These are phyloP conservation scores for Ptilodon capucinus DNA, from an alignment of 2,888 invertebrate genomes.

Conservation along the genomic window DNA sequence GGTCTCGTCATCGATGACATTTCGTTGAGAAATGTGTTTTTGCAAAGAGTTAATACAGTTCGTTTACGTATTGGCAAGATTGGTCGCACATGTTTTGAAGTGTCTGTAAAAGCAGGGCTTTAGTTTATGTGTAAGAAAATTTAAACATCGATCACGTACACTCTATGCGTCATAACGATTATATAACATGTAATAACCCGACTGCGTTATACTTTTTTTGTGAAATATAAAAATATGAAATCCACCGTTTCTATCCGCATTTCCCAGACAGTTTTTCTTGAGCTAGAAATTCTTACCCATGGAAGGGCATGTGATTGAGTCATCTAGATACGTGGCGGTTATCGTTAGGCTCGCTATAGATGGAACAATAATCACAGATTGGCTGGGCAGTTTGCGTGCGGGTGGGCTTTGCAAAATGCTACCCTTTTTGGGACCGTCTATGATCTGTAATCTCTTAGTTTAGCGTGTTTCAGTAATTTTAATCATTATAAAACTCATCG, in stretches of 20 bases:
- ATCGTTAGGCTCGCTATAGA: slow-evolving; percentile 24
- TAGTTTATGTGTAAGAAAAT: neutral
- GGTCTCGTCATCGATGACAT: no score
- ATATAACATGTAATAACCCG: slow-evolving; percentile 33
- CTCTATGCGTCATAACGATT: slow-evolving; percentile 26
- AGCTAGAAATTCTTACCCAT: slow-evolving; percentile 44
- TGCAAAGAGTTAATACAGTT: no score
- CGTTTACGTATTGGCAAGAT: no score
- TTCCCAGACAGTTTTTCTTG: slow-evolving; percentile 45
- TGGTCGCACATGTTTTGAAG: no score
- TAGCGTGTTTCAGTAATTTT: no score
- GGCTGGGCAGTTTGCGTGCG: neutral
- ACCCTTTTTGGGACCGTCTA: no score
- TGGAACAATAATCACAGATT: slow-evolving; percentile 4
- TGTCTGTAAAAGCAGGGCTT: no score
- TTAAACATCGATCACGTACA: slow-evolving; percentile 1
- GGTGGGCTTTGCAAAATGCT: no score
- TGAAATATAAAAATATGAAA: slow-evolving; percentile 51
- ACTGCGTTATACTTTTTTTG: slow-evolving; percentile 33
- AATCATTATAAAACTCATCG: no score
- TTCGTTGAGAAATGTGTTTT: no score
- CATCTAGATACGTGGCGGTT: slow-evolving; percentile 43
- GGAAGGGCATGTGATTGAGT: slow-evolving; percentile 63
- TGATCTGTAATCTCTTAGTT: no score
- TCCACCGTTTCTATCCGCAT: slow-evolving; percentile 48